Conservation (phyloP, 2,888 invertebrate species). For the Chaetogeoica ovagalla region DNA sequence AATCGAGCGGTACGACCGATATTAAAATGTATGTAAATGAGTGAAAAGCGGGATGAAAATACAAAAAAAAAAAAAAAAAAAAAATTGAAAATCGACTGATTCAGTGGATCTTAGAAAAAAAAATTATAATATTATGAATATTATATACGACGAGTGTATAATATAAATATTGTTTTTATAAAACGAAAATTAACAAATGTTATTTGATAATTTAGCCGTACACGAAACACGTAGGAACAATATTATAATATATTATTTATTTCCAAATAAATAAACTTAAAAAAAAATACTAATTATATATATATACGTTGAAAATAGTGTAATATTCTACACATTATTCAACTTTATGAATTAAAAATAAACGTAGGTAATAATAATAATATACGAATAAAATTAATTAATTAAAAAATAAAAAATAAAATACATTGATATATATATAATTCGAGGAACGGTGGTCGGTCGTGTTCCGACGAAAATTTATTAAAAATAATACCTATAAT, state of each 20-base stretch:
- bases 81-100: background rate
- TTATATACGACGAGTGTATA: background rate
- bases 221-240: background rate
- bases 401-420: background rate
- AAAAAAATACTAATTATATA: background rate
- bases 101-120: background rate
- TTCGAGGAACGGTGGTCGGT: background rate
- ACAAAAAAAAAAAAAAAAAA: too few relatives aligned
- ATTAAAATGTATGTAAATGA: too few relatives aligned
- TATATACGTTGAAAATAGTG: background rate
- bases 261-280: background rate
- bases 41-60: too few relatives aligned
- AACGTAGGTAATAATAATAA: too few relatives aligned
- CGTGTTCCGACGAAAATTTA: background rate
- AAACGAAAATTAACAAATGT: background rate
- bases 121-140: background rate
- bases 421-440: background rate
- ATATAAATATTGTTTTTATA: background rate
- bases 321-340: too few relatives aligned
- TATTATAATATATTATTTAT: background rate
- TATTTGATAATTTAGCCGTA: background rate
- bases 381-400: background rate
- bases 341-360: too few relatives aligned
- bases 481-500: too few relatives aligned
- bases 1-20: too few relatives aligned